A percentile compares a stretch with the other conserved stretches of the same genome.
Conservation (phyloP, 2,113 vertebrate genomes). For the Cyprinus carpio region DNA sequence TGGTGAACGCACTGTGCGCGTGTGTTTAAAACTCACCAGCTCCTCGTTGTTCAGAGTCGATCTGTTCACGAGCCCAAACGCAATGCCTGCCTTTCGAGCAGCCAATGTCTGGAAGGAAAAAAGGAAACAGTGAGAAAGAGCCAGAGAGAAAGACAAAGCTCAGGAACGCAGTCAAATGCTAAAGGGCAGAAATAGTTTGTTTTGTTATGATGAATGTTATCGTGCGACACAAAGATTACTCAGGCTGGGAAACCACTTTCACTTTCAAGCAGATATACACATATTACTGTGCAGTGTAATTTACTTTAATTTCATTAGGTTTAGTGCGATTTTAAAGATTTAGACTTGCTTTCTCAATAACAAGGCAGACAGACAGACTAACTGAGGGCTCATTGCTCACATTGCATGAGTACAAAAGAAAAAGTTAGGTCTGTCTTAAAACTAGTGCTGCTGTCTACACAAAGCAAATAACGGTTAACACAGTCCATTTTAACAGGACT, state of each 20-base stretch:
- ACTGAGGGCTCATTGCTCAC: not conserved
- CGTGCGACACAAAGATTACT: not conserved
- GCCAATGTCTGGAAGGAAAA: conserved; percentile 83
- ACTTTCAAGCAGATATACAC: conserved; percentile 6
- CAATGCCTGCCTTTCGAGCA: conserved; percentile 97
- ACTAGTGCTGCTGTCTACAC: not conserved
- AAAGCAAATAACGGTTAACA: not conserved
- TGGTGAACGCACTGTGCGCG: not conserved
- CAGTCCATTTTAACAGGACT: not conserved
- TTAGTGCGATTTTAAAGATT: not conserved
- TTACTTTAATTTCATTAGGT: not conserved
- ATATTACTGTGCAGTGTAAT: not conserved
- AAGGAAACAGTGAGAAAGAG: not conserved
- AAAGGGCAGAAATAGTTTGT: not conserved
- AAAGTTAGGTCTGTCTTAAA: not conserved
- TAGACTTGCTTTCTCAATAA: not conserved
- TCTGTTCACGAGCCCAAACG: conserved; percentile 91
- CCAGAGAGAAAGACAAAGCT: too few relatives aligned
- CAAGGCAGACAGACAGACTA: not conserved
- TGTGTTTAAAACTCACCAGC: conserved; percentile 82
- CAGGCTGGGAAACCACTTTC: not conserved
- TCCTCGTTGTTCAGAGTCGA: conserved; percentile 94
- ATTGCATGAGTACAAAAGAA: not conserved
- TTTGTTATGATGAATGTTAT: not conserved
- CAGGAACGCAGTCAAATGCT: not conserved